phyloP scores from a whole-genome alignment of 2,113 vertebrate genomes.

The Colinus virginianus region DNA sequence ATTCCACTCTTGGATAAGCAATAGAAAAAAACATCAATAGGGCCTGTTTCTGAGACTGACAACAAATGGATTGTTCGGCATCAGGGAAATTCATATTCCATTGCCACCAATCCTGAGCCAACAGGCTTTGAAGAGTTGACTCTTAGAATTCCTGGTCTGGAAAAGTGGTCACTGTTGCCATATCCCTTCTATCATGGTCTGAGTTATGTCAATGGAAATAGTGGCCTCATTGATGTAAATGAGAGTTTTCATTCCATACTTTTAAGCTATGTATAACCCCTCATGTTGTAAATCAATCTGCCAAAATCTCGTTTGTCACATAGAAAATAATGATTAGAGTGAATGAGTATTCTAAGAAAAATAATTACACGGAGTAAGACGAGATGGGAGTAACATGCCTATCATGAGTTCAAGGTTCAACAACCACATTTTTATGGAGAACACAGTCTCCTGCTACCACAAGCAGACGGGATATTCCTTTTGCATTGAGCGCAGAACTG shows the following conservation, averaged over 20 bases:
- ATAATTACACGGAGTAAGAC: background rate
- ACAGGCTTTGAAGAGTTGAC: background rate
- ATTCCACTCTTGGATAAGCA: background rate
- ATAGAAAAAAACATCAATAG: constrained; percentile 3
- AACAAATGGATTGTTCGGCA: constrained; percentile 21
- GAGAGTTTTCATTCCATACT: background rate
- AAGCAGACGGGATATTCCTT: constrained; percentile 29
- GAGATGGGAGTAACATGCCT: constrained; percentile 20
- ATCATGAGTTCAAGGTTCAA: background rate
- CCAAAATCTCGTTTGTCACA: background rate
- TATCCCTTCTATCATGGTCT: background rate
- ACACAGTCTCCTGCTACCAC: constrained; percentile 19
- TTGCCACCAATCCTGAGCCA: background rate
- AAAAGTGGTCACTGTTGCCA: background rate
- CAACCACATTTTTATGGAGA: constrained; percentile 11
- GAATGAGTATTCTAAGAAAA: background rate
- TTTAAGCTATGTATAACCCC: background rate
- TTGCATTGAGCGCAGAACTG: constrained; percentile 3
- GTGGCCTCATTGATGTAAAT: background rate
- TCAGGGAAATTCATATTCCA: constrained; percentile 9
- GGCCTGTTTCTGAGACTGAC: background rate
- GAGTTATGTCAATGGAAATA: background rate
- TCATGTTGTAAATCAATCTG: background rate
- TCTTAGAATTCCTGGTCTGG: background rate
- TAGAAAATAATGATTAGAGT: background rate